Evolutionary conservation across 2,888 invertebrate genomes (phyloP).

Genomic region (Merodon equestris): DNA sequence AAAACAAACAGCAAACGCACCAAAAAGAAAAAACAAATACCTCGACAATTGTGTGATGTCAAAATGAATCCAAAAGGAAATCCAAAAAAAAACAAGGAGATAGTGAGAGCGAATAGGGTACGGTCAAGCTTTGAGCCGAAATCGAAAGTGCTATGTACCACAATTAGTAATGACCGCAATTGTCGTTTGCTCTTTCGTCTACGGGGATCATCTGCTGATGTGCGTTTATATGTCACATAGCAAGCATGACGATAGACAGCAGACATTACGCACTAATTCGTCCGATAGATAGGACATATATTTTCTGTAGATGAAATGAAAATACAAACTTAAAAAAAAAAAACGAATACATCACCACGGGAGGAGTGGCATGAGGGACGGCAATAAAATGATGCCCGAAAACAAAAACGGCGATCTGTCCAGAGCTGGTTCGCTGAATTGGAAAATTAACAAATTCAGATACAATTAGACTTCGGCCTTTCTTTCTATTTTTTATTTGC

Average conservation of each 20-base stretch:
- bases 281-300: conserved; percentile 18
- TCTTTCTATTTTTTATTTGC: conserved; percentile 22
- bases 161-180: too few relatives aligned
- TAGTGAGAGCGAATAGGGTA: conserved; percentile 6
- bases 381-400: conserved; percentile 6
- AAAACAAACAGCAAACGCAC: conserved; percentile 64
- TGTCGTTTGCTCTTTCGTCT: too few relatives aligned
- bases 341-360: not conserved
- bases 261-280: conserved; percentile 63
- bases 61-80: conserved; percentile 39
- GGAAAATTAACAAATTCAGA: conserved; percentile 65
- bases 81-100: not conserved
- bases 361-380: not conserved
- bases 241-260: conserved; percentile 8
- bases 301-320: conserved; percentile 26
- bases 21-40: conserved; percentile 20
- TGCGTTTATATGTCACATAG: conserved; percentile 9
- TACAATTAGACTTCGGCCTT: conserved; percentile 36
- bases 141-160: conserved; percentile 57
- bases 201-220: too few relatives aligned
- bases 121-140: conserved; percentile 39
- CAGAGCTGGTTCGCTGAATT: conserved; percentile 61
- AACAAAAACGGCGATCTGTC: conserved; percentile 24
- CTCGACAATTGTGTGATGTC: conserved; percentile 30
- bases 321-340: conserved; percentile 28